A percentile compares a stretch with the other conserved stretches of the same genome.
These are phyloP conservation scores for Teleiodes luculella DNA, from an alignment of 2,888 invertebrate species.

Conservation along the genomic window DNA sequence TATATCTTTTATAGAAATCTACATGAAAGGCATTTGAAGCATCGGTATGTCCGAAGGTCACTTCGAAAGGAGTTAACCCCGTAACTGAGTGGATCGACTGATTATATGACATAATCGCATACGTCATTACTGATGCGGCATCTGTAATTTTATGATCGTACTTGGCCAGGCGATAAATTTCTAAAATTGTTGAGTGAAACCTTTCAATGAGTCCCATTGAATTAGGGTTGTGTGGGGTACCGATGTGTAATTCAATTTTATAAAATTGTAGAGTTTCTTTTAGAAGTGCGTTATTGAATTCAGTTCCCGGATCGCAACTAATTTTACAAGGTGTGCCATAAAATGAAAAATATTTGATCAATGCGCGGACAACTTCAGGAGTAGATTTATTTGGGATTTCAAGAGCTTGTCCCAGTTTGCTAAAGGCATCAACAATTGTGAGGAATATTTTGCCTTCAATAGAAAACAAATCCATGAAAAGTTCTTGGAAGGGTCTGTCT, in stretches of 20 bases:
- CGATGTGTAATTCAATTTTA: too few species aligned
- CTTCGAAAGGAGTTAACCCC: slow-evolving; percentile 15
- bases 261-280: slow-evolving; percentile 21
- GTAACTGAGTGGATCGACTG: slow-evolving; percentile 11
- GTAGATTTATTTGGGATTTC: slow-evolving; percentile 17
- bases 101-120: slow-evolving; percentile 10
- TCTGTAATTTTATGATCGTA: slow-evolving; percentile 17
- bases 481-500: slow-evolving; percentile 15
- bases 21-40: background rate
- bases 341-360: slow-evolving; percentile 23
- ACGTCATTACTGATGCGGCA: slow-evolving; percentile 12
- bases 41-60: slow-evolving; percentile 15
- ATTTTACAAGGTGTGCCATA: slow-evolving; percentile 13
- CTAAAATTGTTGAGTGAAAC: slow-evolving; percentile 21
- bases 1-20: slow-evolving; percentile 4
- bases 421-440: slow-evolving; percentile 24
- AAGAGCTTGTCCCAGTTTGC: slow-evolving; percentile 25
- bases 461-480: slow-evolving; percentile 22
- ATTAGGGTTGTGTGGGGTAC: slow-evolving; percentile 29
- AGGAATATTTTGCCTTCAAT: slow-evolving; percentile 21
- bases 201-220: slow-evolving; percentile 28
- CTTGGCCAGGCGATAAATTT: slow-evolving; percentile 23
- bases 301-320: slow-evolving; percentile 10
- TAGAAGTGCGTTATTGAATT: slow-evolving; percentile 17
- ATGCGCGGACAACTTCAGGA: slow-evolving; percentile 19